Base-by-base conservation (phyloP, 2,113 vertebrate genomes). In the Festucalex cinctus region DNA sequence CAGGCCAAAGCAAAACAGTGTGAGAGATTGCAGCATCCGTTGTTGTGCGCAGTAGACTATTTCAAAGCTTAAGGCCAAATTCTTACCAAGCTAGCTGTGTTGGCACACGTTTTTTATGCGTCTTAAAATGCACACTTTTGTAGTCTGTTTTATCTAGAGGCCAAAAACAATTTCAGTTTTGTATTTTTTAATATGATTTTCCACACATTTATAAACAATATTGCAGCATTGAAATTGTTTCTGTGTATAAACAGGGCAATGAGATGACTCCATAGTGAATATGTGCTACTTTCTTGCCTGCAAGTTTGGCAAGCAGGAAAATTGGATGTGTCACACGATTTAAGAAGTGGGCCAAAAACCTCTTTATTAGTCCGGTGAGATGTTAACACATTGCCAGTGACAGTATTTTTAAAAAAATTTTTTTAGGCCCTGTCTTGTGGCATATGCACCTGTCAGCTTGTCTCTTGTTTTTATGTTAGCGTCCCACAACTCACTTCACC, bases 21-120 rank as follows among this genome's bases (percentile, higher is more conserved):
- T 71, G 81, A 80, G 79, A 72, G 73, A 83, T 73, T 80, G 77
- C 78, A 85, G 78, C 87, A 86, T 87, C 82, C 86, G 83, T 79
- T 84, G 85, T 81, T 83, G 62, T 83, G 69, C 78, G 69, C 70
- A 70, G 16, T 59, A 81, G 74, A 66, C 68, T 28, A 70, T 81
- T 82, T 79, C 65, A 82, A 85, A 82, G 75, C 77, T 74, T 77
- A 59, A 68, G 68, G 76, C 75, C 68, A 80, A 78, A 83, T 79
- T 73, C 66, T 24, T 35, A 49, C 63, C 36, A 5, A 24, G n/a
- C 36, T 14, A 22, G 36, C 36, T 13, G 12, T 14, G 58, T 61
- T 39, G 58, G 32, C 58, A 13, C 39, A 14, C 58, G 22, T 61
- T 61, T 66, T 65, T 44, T 3, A n/a, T 74, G 60, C 76, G 65